Conservation (phyloP, 2,113 vertebrate genomes). For the Etheostoma spectabile region DNA sequence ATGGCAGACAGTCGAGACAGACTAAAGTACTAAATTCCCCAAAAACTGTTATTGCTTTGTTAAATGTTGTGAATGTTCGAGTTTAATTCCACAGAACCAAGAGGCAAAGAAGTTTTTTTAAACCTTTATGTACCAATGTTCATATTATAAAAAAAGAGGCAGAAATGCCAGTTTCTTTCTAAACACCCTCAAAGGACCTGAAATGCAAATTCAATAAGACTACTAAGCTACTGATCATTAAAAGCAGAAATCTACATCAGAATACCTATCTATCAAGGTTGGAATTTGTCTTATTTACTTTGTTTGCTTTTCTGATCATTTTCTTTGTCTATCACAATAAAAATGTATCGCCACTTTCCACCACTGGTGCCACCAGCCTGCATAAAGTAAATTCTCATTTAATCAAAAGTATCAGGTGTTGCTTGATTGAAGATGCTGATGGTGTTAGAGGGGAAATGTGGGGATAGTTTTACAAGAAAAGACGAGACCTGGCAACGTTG, state of each 20-base stretch:
- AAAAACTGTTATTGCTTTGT: background rate
- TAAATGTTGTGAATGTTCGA: background rate
- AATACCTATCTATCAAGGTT: background rate
- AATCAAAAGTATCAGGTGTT: slow-evolving; percentile 71
- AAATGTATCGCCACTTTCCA: slow-evolving; percentile 23
- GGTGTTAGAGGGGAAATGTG: slow-evolving; percentile 46
- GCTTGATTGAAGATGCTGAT: slow-evolving; percentile 52
- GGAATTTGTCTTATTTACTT: background rate
- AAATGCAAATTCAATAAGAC: background rate
- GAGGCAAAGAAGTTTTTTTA: background rate
- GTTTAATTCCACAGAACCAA: background rate
- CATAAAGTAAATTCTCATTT: slow-evolving; percentile 60
- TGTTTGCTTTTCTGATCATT: background rate
- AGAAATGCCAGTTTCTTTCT: background rate
- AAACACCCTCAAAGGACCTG: background rate
- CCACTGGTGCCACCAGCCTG: slow-evolving; percentile 3
- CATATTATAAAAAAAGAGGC: background rate
- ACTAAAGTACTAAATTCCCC: background rate
- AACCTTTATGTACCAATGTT: background rate
- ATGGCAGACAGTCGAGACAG: background rate
- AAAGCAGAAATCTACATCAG: background rate
- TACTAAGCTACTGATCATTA: background rate
- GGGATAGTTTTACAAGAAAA: slow-evolving; percentile 74
- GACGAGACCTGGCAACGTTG: slow-evolving; percentile 57
- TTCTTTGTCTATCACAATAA: background rate